Base-by-base conservation (phyloP, 2,113 vertebrate species). In the Psettodes erumei region DNA sequence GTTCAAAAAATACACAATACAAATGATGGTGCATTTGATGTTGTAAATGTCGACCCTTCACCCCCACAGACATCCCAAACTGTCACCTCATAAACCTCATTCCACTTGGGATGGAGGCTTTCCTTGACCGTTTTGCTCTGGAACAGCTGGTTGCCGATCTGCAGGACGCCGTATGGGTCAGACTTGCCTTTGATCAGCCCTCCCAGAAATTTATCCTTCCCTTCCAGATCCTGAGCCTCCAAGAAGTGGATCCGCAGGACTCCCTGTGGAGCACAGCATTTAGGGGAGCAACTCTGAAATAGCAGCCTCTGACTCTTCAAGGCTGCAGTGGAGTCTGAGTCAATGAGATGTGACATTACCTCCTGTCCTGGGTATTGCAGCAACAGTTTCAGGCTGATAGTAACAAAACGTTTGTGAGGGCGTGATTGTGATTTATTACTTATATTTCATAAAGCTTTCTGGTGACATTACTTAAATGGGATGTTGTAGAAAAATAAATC, bases 101-200 rank as follows among this genome's bases (percentile, higher is more conserved):
- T 97, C 98, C 98, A 99, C 54, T 97, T 97, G 1, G 98, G 98
- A 84, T 96, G 94, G 6, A 99, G 95, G 88, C 93, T 96, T 92
- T 97, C 96, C 82, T 99, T 98, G 86, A 99, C 93, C 33, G 97
- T 95, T 83, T 97, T 99, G 93, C 96, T 99, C 86, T 96, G 97
- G 88, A 98, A 99, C 79, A 96, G 90, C 70, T 98, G 97, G 89
- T 95, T 99, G 81, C 97, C 96, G 1, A 99, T 93, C 69, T 96
- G 96, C 62, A 98, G 87, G 32, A 99, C 86, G 38, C 97, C 97
- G 2, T 99, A 99, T 2, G 98, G 98, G 89, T 99, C 98, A 0
- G 98, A 99, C 83, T 98, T 99, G 6, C 98, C 97, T 79, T 96
- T 99, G 79, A 99, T 95, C 16, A 99, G 91, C 28, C 98, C 98